These are phyloP conservation scores for Turdus rufiventris DNA, from an alignment of 2,113 vertebrate species.

Conservation along the genomic window DNA sequence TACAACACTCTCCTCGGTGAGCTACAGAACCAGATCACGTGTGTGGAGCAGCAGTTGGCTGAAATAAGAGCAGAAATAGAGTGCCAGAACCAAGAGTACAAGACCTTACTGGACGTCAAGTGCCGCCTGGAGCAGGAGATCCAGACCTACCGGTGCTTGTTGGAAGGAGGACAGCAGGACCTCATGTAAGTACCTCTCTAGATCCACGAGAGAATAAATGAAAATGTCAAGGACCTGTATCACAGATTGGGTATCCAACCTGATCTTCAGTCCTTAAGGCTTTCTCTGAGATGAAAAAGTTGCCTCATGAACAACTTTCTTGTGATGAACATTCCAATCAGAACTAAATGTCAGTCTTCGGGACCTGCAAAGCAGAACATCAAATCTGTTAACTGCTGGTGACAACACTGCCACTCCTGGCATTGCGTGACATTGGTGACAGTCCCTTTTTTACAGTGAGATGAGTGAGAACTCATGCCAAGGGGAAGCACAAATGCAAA, in stretches of 20 bases:
- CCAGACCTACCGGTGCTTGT: constrained; percentile 78
- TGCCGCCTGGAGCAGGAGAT: constrained; percentile 85
- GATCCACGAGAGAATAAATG: neutral
- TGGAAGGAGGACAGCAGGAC: constrained; percentile 76
- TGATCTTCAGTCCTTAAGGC: neutral
- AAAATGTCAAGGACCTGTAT: neutral
- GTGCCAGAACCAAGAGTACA: constrained; percentile 76
- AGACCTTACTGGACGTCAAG: constrained; percentile 79
- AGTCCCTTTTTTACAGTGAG: neutral
- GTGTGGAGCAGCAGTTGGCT: constrained; percentile 77
- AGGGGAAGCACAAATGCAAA: neutral
- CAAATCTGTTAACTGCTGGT: neutral
- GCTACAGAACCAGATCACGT: constrained; percentile 77
- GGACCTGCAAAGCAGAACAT: neutral
- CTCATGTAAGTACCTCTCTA: constrained; percentile 36
- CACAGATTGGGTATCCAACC: neutral
- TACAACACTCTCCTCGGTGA: constrained; percentile 72
- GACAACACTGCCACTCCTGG: neutral
- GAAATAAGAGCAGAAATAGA: constrained; percentile 75
- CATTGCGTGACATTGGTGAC: neutral
- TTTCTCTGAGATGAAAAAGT: neutral
- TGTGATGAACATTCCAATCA: neutral
- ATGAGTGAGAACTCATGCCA: neutral
- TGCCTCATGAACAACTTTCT: neutral
- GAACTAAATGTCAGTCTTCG: neutral